Evolutionary conservation across 2,888 invertebrate genomes (phyloP).

Genomic region (Orchesella flavescens): DNA sequence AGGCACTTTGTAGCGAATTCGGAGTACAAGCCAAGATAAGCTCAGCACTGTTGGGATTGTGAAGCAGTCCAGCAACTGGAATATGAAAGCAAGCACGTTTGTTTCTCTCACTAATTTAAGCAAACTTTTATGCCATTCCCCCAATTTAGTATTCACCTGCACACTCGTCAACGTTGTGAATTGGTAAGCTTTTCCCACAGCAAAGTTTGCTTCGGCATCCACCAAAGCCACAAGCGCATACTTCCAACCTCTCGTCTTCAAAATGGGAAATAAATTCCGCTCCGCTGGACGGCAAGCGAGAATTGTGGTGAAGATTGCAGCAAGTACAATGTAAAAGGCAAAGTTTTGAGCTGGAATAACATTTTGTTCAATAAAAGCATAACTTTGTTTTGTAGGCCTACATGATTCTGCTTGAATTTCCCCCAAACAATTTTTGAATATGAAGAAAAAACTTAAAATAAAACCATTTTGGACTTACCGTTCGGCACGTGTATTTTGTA

Average conservation of each 20-base stretch:
- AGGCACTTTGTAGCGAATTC: conserved; percentile 80
- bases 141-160: not conserved
- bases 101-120: no score
- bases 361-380: no score
- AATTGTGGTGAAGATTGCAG: conserved; percentile 84
- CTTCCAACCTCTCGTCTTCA: conserved; percentile 84
- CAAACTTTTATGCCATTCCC: no score
- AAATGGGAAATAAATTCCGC: conserved; percentile 79
- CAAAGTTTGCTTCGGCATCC: conserved; percentile 90
- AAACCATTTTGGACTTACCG: conserved; percentile 74
- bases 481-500: conserved; percentile 81
- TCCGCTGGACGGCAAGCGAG: conserved; percentile 82
- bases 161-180: conserved; percentile 83
- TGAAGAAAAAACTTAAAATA: conserved; percentile 20
- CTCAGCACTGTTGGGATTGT: conserved; percentile 87
- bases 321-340: conserved; percentile 85
- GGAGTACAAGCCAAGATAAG: conserved; percentile 84
- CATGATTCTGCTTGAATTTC: no score
- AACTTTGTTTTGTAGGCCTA: no score
- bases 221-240: conserved; percentile 84
- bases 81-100: no score
- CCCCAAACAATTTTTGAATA: no score
- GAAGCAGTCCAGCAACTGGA: conserved; percentile 87
- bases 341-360: conserved; percentile 82
- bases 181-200: conserved; percentile 86